A percentile compares a stretch with the other conserved stretches of the same genome.
These are phyloP conservation scores for Psettodes erumei DNA, from an alignment of 2,113 vertebrate species.

Conservation along the genomic window DNA sequence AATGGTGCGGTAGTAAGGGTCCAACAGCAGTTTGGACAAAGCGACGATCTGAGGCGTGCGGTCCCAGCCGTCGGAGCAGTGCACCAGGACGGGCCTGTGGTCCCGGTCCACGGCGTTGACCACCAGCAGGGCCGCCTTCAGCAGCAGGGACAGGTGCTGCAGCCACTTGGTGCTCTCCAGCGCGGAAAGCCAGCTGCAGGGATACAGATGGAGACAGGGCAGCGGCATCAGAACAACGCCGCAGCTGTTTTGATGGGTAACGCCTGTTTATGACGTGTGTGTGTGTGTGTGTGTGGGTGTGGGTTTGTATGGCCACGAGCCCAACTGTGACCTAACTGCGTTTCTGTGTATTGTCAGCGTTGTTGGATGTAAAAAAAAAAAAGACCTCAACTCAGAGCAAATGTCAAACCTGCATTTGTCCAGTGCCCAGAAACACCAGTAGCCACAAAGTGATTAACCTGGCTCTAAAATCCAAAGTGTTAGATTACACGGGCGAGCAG, in stretches of 20 bases:
- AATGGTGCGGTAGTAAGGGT: conserved; percentile 95
- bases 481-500: not conserved
- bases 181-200: conserved; percentile 93
- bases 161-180: conserved; percentile 98
- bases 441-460: not conserved
- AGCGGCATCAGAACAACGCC: too few relatives aligned
- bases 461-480: not conserved
- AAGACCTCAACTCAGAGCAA: too few relatives aligned
- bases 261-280: too few relatives aligned
- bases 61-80: conserved; percentile 98
- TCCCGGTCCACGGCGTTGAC: conserved; percentile 94
- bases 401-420: not conserved
- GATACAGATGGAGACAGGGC: conserved; percentile 4
- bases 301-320: not conserved
- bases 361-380: not conserved
- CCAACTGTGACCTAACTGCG: not conserved
- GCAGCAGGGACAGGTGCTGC: conserved; percentile 94
- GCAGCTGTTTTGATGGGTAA: too few relatives aligned
- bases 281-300: not conserved
- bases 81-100: conserved; percentile 93
- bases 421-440: not conserved
- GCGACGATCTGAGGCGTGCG: conserved; percentile 97
- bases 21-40: conserved; percentile 93
- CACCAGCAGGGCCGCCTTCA: conserved; percentile 93
- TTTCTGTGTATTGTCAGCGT: not conserved